phyloP scores from a whole-genome alignment of 2,888 invertebrate species.

The Phyto melanocephala region DNA sequence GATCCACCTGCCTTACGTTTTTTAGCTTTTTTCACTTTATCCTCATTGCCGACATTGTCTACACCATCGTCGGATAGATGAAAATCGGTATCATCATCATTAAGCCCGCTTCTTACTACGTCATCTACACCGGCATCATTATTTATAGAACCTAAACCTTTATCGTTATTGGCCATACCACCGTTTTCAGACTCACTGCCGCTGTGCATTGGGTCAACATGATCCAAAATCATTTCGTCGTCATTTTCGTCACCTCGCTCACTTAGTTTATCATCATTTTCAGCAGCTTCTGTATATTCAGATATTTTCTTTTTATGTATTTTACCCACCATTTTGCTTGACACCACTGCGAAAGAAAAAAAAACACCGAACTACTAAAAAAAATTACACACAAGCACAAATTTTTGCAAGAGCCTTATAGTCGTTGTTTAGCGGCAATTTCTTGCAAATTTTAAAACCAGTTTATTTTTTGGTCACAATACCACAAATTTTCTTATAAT shows the following conservation, averaged over 20 bases:
- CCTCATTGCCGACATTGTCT: constrained; percentile 57
- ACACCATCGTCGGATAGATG: constrained; percentile 62
- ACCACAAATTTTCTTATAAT: background rate
- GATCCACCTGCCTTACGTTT: constrained; percentile 67
- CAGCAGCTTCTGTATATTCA: constrained; percentile 69
- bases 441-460: background rate
- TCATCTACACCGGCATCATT: constrained; percentile 64
- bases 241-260: constrained; percentile 58
- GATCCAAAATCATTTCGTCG: constrained; percentile 58
- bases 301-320: constrained; percentile 74
- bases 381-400: constrained; percentile 48
- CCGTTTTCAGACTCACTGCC: constrained; percentile 69
- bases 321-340: constrained; percentile 71
- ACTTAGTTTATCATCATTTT: constrained; percentile 69
- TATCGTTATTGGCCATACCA: constrained; percentile 68
- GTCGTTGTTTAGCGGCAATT: background rate
- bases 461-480: background rate
- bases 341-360: constrained; percentile 39
- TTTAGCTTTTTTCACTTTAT: constrained; percentile 64
- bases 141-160: constrained; percentile 67
- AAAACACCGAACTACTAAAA: constrained; percentile 31
- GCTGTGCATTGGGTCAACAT: constrained; percentile 61
- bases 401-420: constrained; percentile 57
- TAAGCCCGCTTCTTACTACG: constrained; percentile 47
- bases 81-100: constrained; percentile 58